Evolutionary conservation across 2,797 vertebrate species (phyloP), one percentile per base, ranked within the genome.

Genomic region (Acomys russatus): DNA sequence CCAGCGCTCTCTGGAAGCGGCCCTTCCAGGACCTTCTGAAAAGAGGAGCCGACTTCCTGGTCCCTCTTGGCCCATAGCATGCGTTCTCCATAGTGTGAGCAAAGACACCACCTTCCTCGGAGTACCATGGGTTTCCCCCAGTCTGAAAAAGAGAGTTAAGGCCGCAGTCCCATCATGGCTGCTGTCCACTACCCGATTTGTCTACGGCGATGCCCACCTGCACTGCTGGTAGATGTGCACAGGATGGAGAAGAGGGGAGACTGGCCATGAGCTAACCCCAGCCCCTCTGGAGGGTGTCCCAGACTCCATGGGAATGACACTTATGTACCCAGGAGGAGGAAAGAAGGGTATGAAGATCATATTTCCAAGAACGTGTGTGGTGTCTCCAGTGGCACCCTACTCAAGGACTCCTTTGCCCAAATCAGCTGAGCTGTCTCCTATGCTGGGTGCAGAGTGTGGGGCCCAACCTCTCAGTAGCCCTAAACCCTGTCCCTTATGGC

Each of bases 61-160:
- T 18, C 15, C 3, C 28, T 35, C 49, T 35, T 35, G 66, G 14
- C n/a, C n/a, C n/a, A n/a, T n/a, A n/a, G n/a, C n/a, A n/a, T n/a
- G n/a, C n/a, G n/a, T n/a, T n/a, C n/a, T n/a, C n/a, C n/a, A n/a
- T n/a, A n/a, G n/a, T n/a, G n/a, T n/a, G n/a, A n/a, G n/a, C n/a
- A n/a, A n/a, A 35, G 66, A 5, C 3, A 5, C 10, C 33, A 35
- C 0, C 0, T 6, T 35, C 8, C 11, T 54, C 30, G 44, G 30
- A 68, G 18, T 51, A n/a, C 9, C 63, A 1, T 54, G 14, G 54
- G 33, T 23, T 70, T 56, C 51, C 18, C 51, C 10, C 3, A 35
- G 11, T 28, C 66, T 71, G 33, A 35, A 87, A 71, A 25, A 28
- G 66, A 35, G 66, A 17, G 49, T 54, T 33, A 49, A 84, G 22